These are phyloP conservation scores for Suricata suricatta DNA, from an alignment of 2,113 vertebrate species.

Conservation along the genomic window DNA sequence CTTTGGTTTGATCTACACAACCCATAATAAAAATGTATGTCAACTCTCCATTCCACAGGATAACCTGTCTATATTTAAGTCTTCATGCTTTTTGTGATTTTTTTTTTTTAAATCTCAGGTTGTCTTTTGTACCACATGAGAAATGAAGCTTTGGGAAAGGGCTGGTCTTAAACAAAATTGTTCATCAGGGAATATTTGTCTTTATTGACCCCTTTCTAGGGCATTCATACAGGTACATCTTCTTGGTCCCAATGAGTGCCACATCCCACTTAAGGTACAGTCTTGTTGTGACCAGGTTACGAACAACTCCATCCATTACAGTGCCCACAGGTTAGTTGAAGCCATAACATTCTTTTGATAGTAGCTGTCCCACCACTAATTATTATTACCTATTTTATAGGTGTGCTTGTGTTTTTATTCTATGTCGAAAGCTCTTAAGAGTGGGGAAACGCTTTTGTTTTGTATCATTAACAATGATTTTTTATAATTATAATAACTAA, in stretches of 20 bases:
- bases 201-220: not conserved
- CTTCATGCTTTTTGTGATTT: not conserved
- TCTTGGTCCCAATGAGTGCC: not conserved
- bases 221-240: not conserved
- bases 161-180: not conserved
- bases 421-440: not conserved
- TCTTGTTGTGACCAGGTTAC: not conserved
- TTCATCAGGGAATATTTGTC: not conserved
- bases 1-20: not conserved
- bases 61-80: not conserved
- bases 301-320: not conserved
- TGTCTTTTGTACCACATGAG: not conserved
- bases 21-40: not conserved
- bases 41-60: not conserved
- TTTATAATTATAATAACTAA: not conserved
- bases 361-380: not conserved
- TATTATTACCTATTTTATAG: not conserved
- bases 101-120: not conserved
- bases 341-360: not conserved
- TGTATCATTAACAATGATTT: not conserved
- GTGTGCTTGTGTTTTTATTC: not conserved
- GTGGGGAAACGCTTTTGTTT: not conserved
- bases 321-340: not conserved
- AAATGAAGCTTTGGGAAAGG: not conserved
- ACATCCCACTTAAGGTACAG: not conserved